A percentile compares a stretch with the other conserved stretches of the same genome.
Evolutionary conservation across 2,888 invertebrate genomes (phyloP).

Genomic region (Lasiommata megera): DNA sequence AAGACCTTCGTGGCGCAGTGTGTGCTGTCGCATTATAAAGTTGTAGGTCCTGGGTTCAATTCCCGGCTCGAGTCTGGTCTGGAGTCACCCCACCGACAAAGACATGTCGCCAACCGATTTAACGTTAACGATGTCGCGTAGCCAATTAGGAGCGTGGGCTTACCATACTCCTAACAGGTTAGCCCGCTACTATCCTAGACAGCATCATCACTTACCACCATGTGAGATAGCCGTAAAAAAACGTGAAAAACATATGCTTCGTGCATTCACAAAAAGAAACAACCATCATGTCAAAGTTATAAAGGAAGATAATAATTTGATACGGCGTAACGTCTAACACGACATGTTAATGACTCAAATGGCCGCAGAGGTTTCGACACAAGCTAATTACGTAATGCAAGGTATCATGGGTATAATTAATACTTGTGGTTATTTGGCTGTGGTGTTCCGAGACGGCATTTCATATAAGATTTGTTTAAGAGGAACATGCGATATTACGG

Average conservation of each 20-base stretch:
- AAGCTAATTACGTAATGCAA: slow-evolving; percentile 32
- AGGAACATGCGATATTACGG: not conserved
- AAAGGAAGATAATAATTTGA: slow-evolving; percentile 30
- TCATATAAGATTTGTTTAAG: not conserved
- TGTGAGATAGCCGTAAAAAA: too few species aligned
- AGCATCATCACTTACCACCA: too few species aligned
- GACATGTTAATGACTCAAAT: slow-evolving; percentile 32
- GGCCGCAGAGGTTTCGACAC: slow-evolving; percentile 32
- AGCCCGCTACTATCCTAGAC: too few species aligned
- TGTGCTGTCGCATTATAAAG: too few species aligned
- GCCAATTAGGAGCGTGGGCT: too few species aligned
- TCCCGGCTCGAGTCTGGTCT: too few species aligned
- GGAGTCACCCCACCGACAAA: too few species aligned
- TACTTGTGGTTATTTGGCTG: slow-evolving; percentile 18
- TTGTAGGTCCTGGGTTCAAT: too few species aligned
- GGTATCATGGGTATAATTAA: slow-evolving; percentile 33
- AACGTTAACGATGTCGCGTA: too few species aligned
- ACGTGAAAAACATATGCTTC: slow-evolving; percentile 7
- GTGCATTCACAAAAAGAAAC: slow-evolving; percentile 25
- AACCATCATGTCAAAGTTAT: slow-evolving; percentile 28
- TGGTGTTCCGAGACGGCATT: not conserved
- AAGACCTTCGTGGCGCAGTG: too few species aligned
- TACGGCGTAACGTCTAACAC: slow-evolving; percentile 27
- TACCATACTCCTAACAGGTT: too few species aligned
- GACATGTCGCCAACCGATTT: too few species aligned